These are phyloP conservation scores for Caenorhabditis sp. DNA, from an alignment of 2,888 invertebrate species.

Conservation along the genomic window DNA sequence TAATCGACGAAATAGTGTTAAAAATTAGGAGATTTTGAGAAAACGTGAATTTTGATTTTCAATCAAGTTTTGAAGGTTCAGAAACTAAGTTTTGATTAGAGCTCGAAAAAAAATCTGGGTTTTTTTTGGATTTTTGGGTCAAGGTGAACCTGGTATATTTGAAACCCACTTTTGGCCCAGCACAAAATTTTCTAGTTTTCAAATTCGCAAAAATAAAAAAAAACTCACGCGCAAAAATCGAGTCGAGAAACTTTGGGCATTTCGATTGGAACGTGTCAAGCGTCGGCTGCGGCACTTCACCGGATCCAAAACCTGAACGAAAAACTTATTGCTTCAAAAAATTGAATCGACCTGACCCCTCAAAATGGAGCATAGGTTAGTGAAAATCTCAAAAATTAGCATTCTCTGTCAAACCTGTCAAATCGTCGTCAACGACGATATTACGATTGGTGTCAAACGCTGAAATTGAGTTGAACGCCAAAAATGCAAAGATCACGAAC, in stretches of 20 bases:
- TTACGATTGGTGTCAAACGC: background rate
- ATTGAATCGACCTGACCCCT: background rate
- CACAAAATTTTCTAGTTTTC: too few species aligned
- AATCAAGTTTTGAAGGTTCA: too few species aligned
- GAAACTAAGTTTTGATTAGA: too few species aligned
- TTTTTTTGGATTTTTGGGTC: background rate
- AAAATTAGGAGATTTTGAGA: too few species aligned
- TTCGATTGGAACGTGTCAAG: constrained; percentile 23
- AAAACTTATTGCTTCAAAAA: background rate
- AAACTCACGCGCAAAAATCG: constrained; percentile 45
- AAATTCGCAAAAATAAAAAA: too few species aligned
- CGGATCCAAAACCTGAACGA: constrained; percentile 27
- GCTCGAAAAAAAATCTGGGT: too few species aligned
- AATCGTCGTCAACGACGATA: background rate
- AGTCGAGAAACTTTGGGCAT: constrained; percentile 47
- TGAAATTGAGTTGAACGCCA: background rate
- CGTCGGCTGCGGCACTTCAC: constrained; percentile 12
- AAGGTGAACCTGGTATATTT: background rate
- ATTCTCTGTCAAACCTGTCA: background rate
- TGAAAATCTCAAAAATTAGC: background rate
- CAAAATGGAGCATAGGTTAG: background rate
- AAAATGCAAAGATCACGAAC: background rate
- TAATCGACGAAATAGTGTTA: too few species aligned
- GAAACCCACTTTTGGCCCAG: background rate
- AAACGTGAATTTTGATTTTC: too few species aligned